phyloP scores from a whole-genome alignment of 2,797 vertebrate genomes.

The Parotocinclus haroldoi region DNA sequence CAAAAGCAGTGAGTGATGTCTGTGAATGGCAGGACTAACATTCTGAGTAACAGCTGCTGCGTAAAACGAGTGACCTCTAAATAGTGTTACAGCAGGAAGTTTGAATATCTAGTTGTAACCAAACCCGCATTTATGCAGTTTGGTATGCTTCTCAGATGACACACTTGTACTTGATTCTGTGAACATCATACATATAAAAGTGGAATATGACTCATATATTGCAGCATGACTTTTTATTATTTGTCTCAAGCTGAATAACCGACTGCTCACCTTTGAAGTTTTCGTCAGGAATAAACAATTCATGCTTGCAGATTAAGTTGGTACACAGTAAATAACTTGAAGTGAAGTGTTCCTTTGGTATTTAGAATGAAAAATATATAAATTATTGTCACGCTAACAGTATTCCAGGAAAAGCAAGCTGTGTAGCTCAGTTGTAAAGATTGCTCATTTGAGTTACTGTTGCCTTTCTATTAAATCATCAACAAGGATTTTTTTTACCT shows the following conservation, averaged over 20 bases:
- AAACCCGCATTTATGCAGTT: slow-evolving; percentile 24
- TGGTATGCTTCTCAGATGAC: neutral
- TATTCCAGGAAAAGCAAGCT: neutral
- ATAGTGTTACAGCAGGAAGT: slow-evolving; percentile 29
- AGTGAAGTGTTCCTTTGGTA: slow-evolving; percentile 11
- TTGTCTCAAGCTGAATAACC: slow-evolving; percentile 29
- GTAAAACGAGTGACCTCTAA: neutral
- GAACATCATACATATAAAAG: slow-evolving; percentile 3
- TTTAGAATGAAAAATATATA: slow-evolving; percentile 22
- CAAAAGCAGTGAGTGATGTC: neutral
- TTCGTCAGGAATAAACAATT: slow-evolving; percentile 45
- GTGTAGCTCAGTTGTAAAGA: too few species aligned
- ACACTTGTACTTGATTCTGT: slow-evolving; percentile 12
- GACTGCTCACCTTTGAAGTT: slow-evolving; percentile 43
- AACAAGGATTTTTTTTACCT: too few species aligned
- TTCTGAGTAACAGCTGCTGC: slow-evolving; percentile 22
- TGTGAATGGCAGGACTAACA: slow-evolving; percentile 23
- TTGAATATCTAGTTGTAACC: slow-evolving; percentile 27
- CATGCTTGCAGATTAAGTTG: slow-evolving; percentile 50
- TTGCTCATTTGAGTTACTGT: too few species aligned
- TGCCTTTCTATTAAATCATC: too few species aligned
- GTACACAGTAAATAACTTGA: slow-evolving; percentile 40
- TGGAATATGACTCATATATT: slow-evolving; percentile 26
- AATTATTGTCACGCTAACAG: neutral
- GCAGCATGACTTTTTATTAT: slow-evolving; percentile 10